Percentiles rank a stretch among this genome's conserved stretches.
phyloP scores from a whole-genome alignment of 2,797 vertebrate genomes.

The Silurus lanzhouensis region DNA sequence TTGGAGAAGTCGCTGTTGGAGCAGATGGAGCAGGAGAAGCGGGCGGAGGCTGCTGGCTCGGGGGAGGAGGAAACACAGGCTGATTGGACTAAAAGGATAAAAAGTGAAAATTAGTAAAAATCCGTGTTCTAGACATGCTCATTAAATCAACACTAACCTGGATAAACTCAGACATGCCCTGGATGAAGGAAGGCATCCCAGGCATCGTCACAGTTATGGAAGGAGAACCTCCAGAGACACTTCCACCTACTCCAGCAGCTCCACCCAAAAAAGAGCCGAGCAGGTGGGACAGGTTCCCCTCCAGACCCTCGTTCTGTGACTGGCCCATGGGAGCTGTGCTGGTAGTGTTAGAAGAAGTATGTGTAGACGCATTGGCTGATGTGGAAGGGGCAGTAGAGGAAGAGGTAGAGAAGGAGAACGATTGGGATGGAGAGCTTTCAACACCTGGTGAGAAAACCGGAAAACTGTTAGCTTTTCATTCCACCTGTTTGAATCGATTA shows the following conservation, averaged over 20 bases:
- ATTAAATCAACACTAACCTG: conserved; percentile 72
- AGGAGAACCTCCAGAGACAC: conserved; percentile 65
- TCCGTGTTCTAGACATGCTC: neutral
- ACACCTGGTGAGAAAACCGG: conserved; percentile 57
- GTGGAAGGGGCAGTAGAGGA: conserved; percentile 73
- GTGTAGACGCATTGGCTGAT: conserved; percentile 63
- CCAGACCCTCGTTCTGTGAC: conserved; percentile 65
- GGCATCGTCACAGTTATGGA: conserved; percentile 86
- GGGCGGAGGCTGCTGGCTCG: conserved; percentile 44
- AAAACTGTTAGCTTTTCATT: neutral
- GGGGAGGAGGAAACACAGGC: conserved; percentile 56
- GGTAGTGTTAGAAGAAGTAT: conserved; percentile 68
- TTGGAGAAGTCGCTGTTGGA: conserved; percentile 42
- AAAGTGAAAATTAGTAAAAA: neutral
- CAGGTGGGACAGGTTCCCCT: conserved; percentile 78
- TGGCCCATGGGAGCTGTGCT: conserved; percentile 66
- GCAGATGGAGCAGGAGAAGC: conserved; percentile 51
- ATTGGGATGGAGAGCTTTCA: conserved; percentile 66
- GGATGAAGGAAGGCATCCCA: conserved; percentile 85
- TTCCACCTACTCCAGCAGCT: conserved; percentile 65
- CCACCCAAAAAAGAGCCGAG: conserved; percentile 81
- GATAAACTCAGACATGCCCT: conserved; percentile 87
- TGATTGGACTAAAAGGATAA: conserved; percentile 65
- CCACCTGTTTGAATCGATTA: too few species aligned
- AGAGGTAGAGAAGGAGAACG: conserved; percentile 69